Conservation (phyloP, 2,797 vertebrate species). For the Aratinga solstitialis region DNA sequence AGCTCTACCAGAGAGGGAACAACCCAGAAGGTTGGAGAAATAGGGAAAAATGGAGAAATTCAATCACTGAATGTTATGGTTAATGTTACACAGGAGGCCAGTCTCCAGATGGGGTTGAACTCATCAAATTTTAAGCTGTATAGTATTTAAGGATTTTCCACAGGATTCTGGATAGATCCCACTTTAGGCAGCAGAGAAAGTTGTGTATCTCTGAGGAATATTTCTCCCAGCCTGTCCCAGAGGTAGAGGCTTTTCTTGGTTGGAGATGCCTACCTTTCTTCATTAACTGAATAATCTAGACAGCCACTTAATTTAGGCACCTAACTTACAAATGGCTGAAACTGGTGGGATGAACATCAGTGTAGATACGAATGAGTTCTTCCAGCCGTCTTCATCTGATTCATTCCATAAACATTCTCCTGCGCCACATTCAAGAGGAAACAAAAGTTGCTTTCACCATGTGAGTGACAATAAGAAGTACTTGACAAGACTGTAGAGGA, state of each 20-base stretch:
- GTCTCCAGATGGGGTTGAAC: background rate
- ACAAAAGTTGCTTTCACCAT: background rate
- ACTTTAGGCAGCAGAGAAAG: background rate
- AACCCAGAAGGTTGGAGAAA: background rate
- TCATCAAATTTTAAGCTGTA: background rate
- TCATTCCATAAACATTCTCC: background rate
- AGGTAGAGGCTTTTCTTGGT: background rate
- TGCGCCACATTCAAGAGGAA: background rate
- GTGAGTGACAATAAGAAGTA: background rate
- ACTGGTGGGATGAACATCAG: background rate
- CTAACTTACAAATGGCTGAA: background rate
- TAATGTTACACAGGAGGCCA: background rate
- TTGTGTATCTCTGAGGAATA: background rate
- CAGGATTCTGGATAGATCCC: background rate
- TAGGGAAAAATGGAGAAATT: background rate
- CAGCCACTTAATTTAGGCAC: background rate
- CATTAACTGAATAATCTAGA: background rate
- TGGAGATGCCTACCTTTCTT: background rate
- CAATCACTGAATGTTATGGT: background rate
- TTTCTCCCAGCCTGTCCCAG: background rate
- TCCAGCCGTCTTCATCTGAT: background rate
- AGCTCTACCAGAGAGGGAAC: background rate
- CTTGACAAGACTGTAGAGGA: conserved; percentile 9
- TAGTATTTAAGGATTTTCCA: background rate
- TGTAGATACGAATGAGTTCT: background rate